Base-by-base conservation (phyloP, 2,888 invertebrate species). In the Geotrupes spiniger region DNA sequence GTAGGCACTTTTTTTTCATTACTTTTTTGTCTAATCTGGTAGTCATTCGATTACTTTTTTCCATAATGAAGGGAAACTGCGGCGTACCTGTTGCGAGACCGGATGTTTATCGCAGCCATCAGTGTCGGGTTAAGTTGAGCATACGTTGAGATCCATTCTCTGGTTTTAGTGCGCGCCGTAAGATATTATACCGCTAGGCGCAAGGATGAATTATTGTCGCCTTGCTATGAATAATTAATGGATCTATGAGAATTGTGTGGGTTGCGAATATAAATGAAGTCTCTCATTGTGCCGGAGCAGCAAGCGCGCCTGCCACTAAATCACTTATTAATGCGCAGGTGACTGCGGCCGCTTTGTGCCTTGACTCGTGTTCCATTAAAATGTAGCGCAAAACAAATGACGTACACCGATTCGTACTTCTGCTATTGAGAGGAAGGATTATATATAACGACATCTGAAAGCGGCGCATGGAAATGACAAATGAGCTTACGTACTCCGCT, bases 331-430 rank as follows among this genome's bases (percentile, higher is more conserved):
- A 66, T 62, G 66, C 39, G 40, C 65, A 67, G 66, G 66, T 66
- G 65, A 57, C 59, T 60, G 63, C 57, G 54, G 41, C 51, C 58
- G 61, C 60, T 59, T 57, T 63, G 59, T 59, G 58, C 57, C 51
- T 37, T 46, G 37, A 21, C 16, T 17, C 31, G 10, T 37, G 37
- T 36, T 48, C 56, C 57, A 56, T 56, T 62, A 57, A 58, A 58
- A 55, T 52, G 49, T 49, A 56, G 57, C 58, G 57, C 55, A 56
- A 33, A 64, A 69, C 68, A 69, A 69, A 69, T 69, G 69, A 65
- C 67, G 58, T 68, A 70, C 70, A 70, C 54, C 65, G 68, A 63
- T 68, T 69, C 63, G 63, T 68, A 70, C 70, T 70, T 64, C 61
- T 61, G 62, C 55, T 54, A 61, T 62, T 61, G 56, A 62, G 55